A percentile compares a stretch with the other conserved stretches of the same genome.
phyloP scores from a whole-genome alignment of 64 coral and sea anemone genomes.

The Dendrophyllia cribrosa region DNA sequence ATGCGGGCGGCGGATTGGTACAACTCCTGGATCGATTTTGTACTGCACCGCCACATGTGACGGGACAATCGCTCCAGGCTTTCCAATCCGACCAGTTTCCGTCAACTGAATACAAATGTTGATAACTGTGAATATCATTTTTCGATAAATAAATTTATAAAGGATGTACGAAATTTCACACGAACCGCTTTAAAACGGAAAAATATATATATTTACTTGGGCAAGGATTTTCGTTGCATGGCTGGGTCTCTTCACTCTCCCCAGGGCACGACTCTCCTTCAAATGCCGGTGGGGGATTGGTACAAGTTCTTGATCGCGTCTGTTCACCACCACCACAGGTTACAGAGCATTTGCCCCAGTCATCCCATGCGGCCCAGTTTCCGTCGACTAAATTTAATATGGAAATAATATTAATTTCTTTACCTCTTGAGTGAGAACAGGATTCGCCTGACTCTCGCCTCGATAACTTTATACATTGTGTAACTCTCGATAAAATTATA shows the following conservation, averaged over 20 bases:
- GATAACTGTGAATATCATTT: no score
- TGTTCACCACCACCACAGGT: slow-evolving; percentile 1
- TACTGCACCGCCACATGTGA: slow-evolving; percentile 7
- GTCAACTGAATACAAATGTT: not conserved
- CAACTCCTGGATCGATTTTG: slow-evolving; percentile 14
- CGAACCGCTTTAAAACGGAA: no score
- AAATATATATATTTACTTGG: not conserved
- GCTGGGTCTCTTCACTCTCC: not conserved
- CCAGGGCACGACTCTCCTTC: slow-evolving; percentile 37
- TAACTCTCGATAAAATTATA: no score
- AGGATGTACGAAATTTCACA: no score
- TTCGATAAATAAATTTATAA: no score
- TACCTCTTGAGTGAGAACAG: no score
- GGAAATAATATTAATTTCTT: no score
- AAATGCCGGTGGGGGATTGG: slow-evolving; percentile 1
- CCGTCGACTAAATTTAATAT: not conserved
- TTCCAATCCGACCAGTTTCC: not conserved
- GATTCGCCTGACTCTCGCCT: no score
- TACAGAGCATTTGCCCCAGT: not conserved
- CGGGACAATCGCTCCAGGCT: slow-evolving; percentile 28
- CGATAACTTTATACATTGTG: no score
- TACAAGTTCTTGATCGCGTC: not conserved
- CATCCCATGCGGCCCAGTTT: not conserved
- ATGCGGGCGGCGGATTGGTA: slow-evolving; percentile 21
- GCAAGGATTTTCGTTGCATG: slow-evolving; percentile 12